Conservation (phyloP, 2,888 invertebrate genomes). For the Argyresthia goedartella region DNA sequence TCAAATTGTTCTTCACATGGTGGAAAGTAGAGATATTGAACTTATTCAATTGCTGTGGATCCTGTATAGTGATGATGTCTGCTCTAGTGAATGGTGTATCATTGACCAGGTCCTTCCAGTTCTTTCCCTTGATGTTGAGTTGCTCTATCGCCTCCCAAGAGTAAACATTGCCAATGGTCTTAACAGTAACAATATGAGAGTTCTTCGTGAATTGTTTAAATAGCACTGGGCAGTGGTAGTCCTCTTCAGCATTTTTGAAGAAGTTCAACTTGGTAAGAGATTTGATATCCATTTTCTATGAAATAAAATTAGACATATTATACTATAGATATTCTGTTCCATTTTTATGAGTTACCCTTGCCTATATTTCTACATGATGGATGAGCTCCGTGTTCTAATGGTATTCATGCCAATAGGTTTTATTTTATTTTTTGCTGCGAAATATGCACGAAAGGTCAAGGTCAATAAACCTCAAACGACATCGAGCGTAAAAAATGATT, state of each 20-base stretch:
- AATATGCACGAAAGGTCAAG: too few species aligned
- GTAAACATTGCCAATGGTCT: constrained; percentile 95
- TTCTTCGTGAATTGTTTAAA: constrained; percentile 94
- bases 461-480: too few species aligned
- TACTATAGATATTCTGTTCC: neutral
- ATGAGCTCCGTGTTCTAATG: too few species aligned
- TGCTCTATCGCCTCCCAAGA: constrained; percentile 96
- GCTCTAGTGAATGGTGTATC: constrained; percentile 89
- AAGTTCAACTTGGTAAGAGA: constrained; percentile 88
- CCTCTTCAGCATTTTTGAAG: constrained; percentile 84
- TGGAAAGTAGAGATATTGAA: constrained; percentile 96
- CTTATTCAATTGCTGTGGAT: constrained; percentile 90
- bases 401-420: too few species aligned
- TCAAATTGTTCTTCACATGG: constrained; percentile 92
- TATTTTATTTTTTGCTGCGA: too few species aligned
- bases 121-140: constrained; percentile 93
- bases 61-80: constrained; percentile 93
- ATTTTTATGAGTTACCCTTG: too few species aligned
- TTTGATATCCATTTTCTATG: constrained; percentile 83
- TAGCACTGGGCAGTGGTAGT: constrained; percentile 94
- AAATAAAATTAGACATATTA: constrained; percentile 19
- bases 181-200: constrained; percentile 92
- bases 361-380: too few species aligned
- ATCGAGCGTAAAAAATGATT: too few species aligned
- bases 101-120: constrained; percentile 93